Conservation (phyloP, 2,797 vertebrate species). For the Crocodylus rhombifer region DNA sequence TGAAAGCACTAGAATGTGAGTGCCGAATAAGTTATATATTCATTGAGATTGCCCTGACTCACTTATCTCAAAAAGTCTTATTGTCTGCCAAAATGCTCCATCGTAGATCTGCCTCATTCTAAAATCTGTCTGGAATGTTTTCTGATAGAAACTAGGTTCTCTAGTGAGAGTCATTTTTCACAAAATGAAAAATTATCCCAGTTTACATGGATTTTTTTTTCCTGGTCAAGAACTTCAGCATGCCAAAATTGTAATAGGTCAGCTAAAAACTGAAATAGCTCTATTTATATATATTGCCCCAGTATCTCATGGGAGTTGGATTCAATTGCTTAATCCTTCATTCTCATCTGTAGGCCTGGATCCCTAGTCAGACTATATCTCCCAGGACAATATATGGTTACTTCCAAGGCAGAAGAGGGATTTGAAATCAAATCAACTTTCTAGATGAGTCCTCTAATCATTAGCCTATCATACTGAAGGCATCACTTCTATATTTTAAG, state of each 20-base stretch:
- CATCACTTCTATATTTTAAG: too few species aligned
- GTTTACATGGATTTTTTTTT: too few species aligned
- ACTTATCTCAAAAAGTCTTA: not conserved
- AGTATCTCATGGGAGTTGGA: not conserved
- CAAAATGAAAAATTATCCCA: not conserved
- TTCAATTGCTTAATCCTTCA: not conserved
- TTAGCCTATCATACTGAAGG: too few species aligned
- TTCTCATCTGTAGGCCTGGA: not conserved
- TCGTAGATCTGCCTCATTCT: not conserved
- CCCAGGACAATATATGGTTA: not conserved
- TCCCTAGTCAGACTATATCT: not conserved
- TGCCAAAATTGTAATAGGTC: not conserved
- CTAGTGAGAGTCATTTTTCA: not conserved
- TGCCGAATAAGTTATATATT: not conserved
- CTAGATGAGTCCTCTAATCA: too few species aligned
- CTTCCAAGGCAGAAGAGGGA: not conserved
- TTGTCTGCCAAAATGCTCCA: not conserved
- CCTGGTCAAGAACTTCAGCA: too few species aligned
- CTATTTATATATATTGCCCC: not conserved
- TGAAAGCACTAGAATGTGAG: not conserved
- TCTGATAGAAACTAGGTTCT: not conserved
- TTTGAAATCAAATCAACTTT: too few species aligned
- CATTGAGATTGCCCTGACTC: not conserved
- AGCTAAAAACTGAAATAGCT: not conserved
- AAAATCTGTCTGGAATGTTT: not conserved